Percentiles rank a stretch among this genome's conserved stretches.
Evolutionary conservation across 2,797 vertebrate genomes (phyloP).

Genomic region (Dendrocincla fuliginosa): DNA sequence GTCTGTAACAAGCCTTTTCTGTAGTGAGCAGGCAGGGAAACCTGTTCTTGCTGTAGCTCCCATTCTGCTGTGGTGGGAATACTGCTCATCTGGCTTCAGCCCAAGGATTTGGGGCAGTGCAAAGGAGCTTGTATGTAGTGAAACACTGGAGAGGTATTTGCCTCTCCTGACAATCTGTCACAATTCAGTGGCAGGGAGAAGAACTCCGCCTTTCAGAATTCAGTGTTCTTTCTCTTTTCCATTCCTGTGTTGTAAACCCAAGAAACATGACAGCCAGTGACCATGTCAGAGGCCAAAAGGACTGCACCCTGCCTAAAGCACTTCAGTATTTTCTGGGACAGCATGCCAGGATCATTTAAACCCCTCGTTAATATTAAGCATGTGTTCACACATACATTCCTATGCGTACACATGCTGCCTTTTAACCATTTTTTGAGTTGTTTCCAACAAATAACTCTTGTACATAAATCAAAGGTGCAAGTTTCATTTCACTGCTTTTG

Average conservation of each 20-base stretch:
- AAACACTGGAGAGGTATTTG: background rate
- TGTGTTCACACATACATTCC: background rate
- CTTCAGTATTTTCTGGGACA: background rate
- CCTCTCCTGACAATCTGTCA: background rate
- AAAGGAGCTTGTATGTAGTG: background rate
- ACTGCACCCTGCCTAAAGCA: background rate
- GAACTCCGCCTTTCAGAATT: background rate
- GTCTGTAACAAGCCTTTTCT: background rate
- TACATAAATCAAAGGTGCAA: background rate
- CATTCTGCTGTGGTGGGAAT: background rate
- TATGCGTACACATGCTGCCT: background rate
- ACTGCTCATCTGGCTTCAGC: background rate
- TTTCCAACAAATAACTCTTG: background rate
- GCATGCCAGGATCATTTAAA: background rate
- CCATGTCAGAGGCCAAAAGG: background rate
- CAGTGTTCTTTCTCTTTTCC: background rate
- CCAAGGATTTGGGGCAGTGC: background rate
- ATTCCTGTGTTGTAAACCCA: background rate
- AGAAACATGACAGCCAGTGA: background rate
- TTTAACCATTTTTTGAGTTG: background rate
- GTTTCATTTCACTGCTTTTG: background rate
- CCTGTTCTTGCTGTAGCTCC: background rate
- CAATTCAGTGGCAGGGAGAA: background rate
- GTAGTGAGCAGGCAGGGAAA: background rate
- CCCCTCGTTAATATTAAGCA: background rate